phyloP scores from a whole-genome alignment of 2,888 invertebrate species.

The Philaethria dido region DNA sequence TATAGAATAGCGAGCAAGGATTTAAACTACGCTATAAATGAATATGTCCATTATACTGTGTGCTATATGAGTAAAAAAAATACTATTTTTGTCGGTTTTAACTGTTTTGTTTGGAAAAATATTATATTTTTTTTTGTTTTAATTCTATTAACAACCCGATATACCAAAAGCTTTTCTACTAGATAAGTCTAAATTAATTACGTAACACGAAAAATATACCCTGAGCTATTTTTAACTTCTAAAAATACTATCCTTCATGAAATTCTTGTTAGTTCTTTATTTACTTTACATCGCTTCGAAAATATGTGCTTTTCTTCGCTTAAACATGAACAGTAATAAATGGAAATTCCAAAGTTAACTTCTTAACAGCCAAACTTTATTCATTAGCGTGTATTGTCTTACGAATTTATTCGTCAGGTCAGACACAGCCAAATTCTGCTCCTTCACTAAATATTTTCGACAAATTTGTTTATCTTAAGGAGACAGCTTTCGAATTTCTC shows the following conservation, averaged over 20 bases:
- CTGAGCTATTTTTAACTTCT: neutral
- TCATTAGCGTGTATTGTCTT: constrained; percentile 81
- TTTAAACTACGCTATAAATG: neutral
- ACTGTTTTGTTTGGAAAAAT: too few species aligned
- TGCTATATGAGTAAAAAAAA: too few species aligned
- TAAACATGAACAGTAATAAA: constrained; percentile 72
- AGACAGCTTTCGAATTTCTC: constrained; percentile 62
- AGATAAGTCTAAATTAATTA: neutral
- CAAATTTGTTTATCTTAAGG: constrained; percentile 68
- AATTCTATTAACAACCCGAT: too few species aligned
- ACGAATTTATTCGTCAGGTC: constrained; percentile 76
- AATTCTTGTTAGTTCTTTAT: constrained; percentile 12
- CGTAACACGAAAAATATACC: neutral
- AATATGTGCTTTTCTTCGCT: constrained; percentile 65
- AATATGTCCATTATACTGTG: neutral
- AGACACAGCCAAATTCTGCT: constrained; percentile 64
- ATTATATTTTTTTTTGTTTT: too few species aligned
- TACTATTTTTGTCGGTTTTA: too few species aligned
- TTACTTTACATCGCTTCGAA: constrained; percentile 35
- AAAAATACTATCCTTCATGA: neutral
- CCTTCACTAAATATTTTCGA: constrained; percentile 69
- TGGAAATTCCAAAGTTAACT: constrained; percentile 73
- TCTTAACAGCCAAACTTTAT: constrained; percentile 81
- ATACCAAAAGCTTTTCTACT: too few species aligned
- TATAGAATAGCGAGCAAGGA: too few species aligned